phyloP scores from a whole-genome alignment of 1,140 invertebrate genomes.

The Zeugodacus cucurbitae region DNA sequence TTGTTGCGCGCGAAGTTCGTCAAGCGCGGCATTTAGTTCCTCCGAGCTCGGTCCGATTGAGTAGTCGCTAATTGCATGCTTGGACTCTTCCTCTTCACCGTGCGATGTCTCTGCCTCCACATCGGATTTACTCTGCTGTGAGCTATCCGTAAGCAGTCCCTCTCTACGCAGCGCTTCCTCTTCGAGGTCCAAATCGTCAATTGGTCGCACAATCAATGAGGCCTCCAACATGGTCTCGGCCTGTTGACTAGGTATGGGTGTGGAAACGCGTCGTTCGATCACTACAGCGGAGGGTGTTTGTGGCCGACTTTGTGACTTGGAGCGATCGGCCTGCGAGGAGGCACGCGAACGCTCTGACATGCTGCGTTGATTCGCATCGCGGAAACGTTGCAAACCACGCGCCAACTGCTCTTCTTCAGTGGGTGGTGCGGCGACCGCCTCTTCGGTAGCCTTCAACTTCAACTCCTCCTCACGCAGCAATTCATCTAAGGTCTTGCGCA shows the following conservation, averaged over 20 bases:
- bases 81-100: conserved; percentile 50
- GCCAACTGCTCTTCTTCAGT: conserved; percentile 64
- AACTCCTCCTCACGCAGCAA: conserved; percentile 53
- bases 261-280: conserved; percentile 70
- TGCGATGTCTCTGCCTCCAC: conserved; percentile 52
- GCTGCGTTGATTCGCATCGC: conserved; percentile 69
- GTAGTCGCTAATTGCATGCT: conserved; percentile 51
- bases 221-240: conserved; percentile 69
- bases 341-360: conserved; percentile 69
- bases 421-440: conserved; percentile 47
- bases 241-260: conserved; percentile 67
- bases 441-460: conserved; percentile 48
- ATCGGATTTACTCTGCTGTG: conserved; percentile 68
- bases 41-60: conserved; percentile 54
- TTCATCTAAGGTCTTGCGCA: conserved; percentile 58
- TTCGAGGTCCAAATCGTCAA: conserved; percentile 62
- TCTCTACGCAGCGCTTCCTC: conserved; percentile 59
- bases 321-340: conserved; percentile 67
- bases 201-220: conserved; percentile 69
- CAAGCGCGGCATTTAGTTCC: conserved; percentile 56
- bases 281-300: conserved; percentile 72
- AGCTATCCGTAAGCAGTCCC: conserved; percentile 63
- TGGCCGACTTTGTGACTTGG: conserved; percentile 68
- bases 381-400: conserved; percentile 64
- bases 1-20: conserved; percentile 8